Conservation (phyloP, 2,113 vertebrate genomes). For the Gallinago paraguaiae region DNA sequence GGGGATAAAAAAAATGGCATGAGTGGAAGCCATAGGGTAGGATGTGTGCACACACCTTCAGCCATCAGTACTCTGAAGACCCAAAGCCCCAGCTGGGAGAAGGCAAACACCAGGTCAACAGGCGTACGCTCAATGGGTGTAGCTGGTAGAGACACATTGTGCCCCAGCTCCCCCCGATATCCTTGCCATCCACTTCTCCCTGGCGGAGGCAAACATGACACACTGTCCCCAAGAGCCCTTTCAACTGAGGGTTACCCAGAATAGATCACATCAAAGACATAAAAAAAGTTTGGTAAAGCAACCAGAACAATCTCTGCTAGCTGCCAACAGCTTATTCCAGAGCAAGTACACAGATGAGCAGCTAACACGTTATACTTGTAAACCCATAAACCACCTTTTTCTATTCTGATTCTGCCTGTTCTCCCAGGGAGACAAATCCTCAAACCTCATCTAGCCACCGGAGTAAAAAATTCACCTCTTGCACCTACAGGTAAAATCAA, state of each 20-base stretch:
- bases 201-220: fast-evolving
- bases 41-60: too few relatives aligned
- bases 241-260: not conserved
- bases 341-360: fast-evolving
- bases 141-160: not conserved
- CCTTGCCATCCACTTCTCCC: not conserved
- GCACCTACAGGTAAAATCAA: not conserved
- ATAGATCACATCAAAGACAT: not conserved
- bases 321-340: not conserved
- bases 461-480: not conserved
- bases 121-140: fast-evolving
- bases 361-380: not conserved
- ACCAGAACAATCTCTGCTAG: not conserved
- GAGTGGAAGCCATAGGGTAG: not conserved
- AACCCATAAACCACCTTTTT: not conserved
- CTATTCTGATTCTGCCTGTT: not conserved
- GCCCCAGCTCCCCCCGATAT: too few relatives aligned
- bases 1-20: fast-evolving
- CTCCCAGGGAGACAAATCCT: not conserved
- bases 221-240: fast-evolving
- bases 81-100: not conserved
- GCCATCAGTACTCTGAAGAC: fast-evolving
- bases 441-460: not conserved
- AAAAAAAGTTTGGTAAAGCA: not conserved
- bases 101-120: fast-evolving